These are phyloP conservation scores for Cheilosia scutellata DNA, from an alignment of 2,888 invertebrate genomes.

Conservation along the genomic window DNA sequence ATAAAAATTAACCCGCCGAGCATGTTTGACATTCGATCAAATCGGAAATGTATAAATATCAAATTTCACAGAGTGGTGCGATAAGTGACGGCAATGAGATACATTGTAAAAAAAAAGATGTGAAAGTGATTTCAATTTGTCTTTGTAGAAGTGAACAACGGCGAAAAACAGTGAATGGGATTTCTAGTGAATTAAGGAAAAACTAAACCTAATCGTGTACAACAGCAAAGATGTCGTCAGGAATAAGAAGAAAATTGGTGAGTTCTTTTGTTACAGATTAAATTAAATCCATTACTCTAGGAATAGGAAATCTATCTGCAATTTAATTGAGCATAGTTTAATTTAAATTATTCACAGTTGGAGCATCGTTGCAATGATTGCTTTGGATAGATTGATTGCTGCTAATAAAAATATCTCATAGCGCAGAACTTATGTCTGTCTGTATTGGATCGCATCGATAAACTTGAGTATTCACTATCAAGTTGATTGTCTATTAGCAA, in stretches of 20 bases:
- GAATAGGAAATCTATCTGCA: too few species aligned
- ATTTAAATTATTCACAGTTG: too few species aligned
- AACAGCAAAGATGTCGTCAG: slow-evolving; percentile 32
- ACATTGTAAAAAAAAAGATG: background rate
- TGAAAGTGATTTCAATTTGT: slow-evolving; percentile 55
- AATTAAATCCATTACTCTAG: background rate
- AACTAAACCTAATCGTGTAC: background rate
- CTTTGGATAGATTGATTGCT: too few species aligned
- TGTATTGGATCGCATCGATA: too few species aligned
- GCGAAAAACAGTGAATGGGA: slow-evolving; percentile 43
- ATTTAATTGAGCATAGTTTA: too few species aligned
- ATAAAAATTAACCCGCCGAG: slow-evolving; percentile 33
- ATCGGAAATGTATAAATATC: slow-evolving; percentile 45
- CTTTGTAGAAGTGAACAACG: slow-evolving; percentile 20
- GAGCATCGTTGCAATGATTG: too few species aligned
- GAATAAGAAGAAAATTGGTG: slow-evolving; percentile 56
- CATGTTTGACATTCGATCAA: slow-evolving; percentile 55
- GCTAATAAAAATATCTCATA: too few species aligned
- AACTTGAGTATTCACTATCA: too few species aligned
- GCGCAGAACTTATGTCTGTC: too few species aligned
- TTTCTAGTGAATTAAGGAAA: background rate
- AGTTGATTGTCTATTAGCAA: too few species aligned
- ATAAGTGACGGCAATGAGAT: background rate
- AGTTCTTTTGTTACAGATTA: slow-evolving; percentile 10
- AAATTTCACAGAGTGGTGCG: slow-evolving; percentile 69